These are phyloP conservation scores for Panthera leo DNA, from an alignment of 2,113 vertebrate species.

Conservation along the genomic window DNA sequence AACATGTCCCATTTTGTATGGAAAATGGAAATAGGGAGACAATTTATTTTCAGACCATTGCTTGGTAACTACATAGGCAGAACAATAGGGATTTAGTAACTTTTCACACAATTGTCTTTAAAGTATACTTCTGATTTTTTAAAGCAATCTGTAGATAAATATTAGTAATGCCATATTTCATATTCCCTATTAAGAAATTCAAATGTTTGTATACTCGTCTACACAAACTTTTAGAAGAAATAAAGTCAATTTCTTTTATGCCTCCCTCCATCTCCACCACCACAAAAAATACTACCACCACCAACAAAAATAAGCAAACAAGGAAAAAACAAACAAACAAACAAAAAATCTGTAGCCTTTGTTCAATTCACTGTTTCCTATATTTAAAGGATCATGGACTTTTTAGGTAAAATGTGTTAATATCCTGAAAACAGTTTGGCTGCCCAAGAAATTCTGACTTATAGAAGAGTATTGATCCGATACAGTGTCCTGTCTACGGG, in stretches of 20 bases:
- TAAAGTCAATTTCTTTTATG: background rate
- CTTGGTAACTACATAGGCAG: background rate
- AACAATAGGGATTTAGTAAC: background rate
- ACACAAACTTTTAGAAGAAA: background rate
- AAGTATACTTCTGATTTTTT: background rate
- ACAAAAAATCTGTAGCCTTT: background rate
- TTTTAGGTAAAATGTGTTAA: background rate
- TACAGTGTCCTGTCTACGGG: background rate
- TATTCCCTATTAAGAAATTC: background rate
- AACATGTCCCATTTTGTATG: background rate
- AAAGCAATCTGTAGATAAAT: background rate
- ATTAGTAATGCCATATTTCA: background rate
- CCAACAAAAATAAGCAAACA: background rate
- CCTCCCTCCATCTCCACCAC: accelerated
- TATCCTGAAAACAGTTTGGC: background rate
- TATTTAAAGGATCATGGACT: background rate
- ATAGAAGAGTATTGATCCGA: background rate
- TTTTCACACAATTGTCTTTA: background rate
- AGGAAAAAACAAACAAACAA: background rate
- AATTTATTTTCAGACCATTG: background rate
- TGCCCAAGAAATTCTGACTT: background rate
- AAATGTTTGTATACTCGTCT: background rate
- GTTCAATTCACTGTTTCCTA: background rate
- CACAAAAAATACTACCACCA: background rate
- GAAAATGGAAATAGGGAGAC: background rate